Base-by-base conservation (phyloP, 2,113 vertebrate species). In the Epinephelus fuscoguttatus region DNA sequence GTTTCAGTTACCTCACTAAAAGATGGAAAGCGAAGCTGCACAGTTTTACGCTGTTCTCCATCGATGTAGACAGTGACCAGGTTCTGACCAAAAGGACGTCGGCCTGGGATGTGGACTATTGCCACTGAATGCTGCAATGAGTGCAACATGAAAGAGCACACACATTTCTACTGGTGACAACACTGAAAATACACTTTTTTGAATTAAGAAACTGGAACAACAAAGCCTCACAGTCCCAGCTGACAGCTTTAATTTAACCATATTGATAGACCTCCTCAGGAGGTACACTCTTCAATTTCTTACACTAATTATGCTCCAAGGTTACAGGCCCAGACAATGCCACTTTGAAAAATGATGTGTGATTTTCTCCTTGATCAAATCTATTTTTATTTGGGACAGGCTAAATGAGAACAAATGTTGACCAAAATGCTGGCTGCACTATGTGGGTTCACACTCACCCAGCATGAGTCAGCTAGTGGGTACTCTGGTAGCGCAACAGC, bases 61-160 rank as follows among this genome's bases (percentile, higher is more conserved):
- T 99, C 98, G 0, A 97, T 89, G 66, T 97, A 99, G 94, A 99
- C 91, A 8, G 95, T 96, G 69, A 99, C 96, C 25, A 98, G 12
- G 75, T 98, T 99, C 93, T 99, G 98, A 75, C 98, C 97, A 6
- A 99, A 99, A 6, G 97, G 97, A 33, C 97, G 96, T 37, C 98
- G 97, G 13, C 98, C 97, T 0, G 97, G 94, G 0, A 97, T 74
- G 3, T 99, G 98, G 66, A 99, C 95, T 0, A 99, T 71, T 50
- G 95, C 97, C 19, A 99, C 89, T 0, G 96, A 97, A 93, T 99
- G 98, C 98, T 99, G 81, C 3, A 23, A 42, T 81, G 0, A 25
- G 37, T 67, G 73, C 17, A 5, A 72, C 21, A 73, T 19, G 3
- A 70, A 69, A 86, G 6, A 75, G 23, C 21, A 63, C 2, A 56